Conservation (phyloP, 2,113 vertebrate species). For the Crotalus helleri region DNA sequence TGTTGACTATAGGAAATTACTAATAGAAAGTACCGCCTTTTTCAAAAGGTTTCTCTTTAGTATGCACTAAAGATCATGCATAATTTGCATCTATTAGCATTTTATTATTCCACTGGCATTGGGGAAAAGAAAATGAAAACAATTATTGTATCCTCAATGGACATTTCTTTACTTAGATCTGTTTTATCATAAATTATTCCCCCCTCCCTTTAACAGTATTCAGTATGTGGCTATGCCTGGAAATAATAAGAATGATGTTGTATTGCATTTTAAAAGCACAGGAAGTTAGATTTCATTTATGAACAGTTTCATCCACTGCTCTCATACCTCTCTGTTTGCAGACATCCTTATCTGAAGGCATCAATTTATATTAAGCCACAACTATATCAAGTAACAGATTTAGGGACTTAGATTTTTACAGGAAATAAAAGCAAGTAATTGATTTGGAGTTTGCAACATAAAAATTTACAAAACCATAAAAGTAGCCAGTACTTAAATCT, state of each 20-base stretch:
- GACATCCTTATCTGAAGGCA: slow-evolving; percentile 50
- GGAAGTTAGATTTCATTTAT: slow-evolving; percentile 49
- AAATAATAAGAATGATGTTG: slow-evolving; percentile 49
- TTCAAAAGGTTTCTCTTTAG: slow-evolving; percentile 67
- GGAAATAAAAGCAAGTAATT: background rate
- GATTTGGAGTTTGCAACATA: background rate
- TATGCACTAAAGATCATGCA: slow-evolving; percentile 74
- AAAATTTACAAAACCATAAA: background rate
- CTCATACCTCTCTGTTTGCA: slow-evolving; percentile 43
- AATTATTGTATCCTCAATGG: slow-evolving; percentile 73
- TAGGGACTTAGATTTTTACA: slow-evolving; percentile 18
- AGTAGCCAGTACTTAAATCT: background rate
- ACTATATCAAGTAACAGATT: slow-evolving; percentile 15
- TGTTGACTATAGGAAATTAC: slow-evolving; percentile 45
- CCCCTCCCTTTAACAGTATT: slow-evolving; percentile 55
- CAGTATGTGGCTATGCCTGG: slow-evolving; percentile 47
- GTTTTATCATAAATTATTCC: slow-evolving; percentile 68
- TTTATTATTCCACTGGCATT: slow-evolving; percentile 73
- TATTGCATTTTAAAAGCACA: slow-evolving; percentile 54
- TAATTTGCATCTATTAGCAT: slow-evolving; percentile 84
- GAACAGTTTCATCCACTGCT: slow-evolving; percentile 41
- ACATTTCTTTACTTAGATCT: slow-evolving; percentile 70
- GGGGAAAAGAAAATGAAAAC: slow-evolving; percentile 69
- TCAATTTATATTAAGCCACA: slow-evolving; percentile 32
- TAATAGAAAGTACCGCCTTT: slow-evolving; percentile 61